These are phyloP conservation scores for Apostichopus japonicus DNA, from an alignment of 35 echinoderm and acorn worm species.

Conservation along the genomic window DNA sequence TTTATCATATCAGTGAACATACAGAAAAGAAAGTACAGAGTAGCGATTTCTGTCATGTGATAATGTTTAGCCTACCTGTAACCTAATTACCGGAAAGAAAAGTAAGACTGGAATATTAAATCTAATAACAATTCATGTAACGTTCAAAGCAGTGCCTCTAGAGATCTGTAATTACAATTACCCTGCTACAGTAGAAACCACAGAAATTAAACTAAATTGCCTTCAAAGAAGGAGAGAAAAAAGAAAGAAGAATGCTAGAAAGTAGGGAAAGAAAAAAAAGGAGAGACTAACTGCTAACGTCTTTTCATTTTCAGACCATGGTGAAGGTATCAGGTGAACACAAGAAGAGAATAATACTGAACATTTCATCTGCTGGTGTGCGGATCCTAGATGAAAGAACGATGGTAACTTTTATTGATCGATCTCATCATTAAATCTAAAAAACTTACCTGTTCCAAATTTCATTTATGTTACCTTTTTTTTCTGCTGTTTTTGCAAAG, in stretches of 20 bases:
- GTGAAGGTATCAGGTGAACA: conserved; percentile 90
- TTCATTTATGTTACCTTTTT: background rate
- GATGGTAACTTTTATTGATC: conserved; percentile 59
- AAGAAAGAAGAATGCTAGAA: background rate
- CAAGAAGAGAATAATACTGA: conserved; percentile 82
- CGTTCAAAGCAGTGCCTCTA: too few relatives aligned
- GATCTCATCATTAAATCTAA: background rate
- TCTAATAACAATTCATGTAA: too few relatives aligned
- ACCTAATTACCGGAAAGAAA: too few relatives aligned
- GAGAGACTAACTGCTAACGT: background rate
- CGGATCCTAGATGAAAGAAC: conserved; percentile 86
- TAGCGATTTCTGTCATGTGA: too few relatives aligned
- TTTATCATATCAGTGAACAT: too few relatives aligned
- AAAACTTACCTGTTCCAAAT: background rate
- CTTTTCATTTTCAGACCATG: conserved; percentile 56
- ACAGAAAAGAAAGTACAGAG: too few relatives aligned
- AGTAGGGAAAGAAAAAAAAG: background rate
- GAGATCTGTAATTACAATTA: too few relatives aligned
- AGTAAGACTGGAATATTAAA: too few relatives aligned
- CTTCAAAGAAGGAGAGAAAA: background rate
- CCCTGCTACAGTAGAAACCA: too few relatives aligned
- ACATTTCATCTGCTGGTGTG: conserved; percentile 84
- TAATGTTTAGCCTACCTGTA: too few relatives aligned
- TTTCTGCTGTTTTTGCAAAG: background rate
- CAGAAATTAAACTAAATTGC: too few relatives aligned